Base-by-base conservation (phyloP, 2,113 vertebrate species). In the Phrynocephalus versicolor region DNA sequence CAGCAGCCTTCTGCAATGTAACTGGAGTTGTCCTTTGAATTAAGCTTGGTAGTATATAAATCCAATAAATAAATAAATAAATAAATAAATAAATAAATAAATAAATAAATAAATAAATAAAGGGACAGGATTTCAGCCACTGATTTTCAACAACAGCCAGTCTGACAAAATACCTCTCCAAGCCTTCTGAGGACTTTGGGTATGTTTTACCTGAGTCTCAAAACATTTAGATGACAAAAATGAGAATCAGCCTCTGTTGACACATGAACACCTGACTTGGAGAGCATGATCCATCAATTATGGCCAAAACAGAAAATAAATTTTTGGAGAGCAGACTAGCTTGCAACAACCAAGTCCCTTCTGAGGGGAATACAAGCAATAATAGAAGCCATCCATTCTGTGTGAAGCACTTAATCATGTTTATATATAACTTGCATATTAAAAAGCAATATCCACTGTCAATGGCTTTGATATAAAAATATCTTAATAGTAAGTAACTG, bases 401-500 rank as follows among this genome's bases (percentile, higher is more conserved):
- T 75, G 80, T 9, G 67, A 94, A 85, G 85, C 89, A 89, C 89
- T 95, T 95, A 94, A 94, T 95, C 91, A 93, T 92, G 89, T 96
- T 94, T 96, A 95, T 94, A 93, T 94, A 90, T 93, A 96, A 94
- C 89, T 91, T 93, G 89, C 92, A 92, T 96, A 95, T 95, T 96
- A 96, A 96, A 96, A 96, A 95, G 90, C 92, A 96, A 94, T 94
- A 94, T 92, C 93, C 90, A 93, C 83, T 93, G 94, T 94, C 92
- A 96, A 92, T 95, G 92, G 85, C 92, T 94, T 93, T 55, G 83
- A 95, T 96, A 95, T 95, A 96, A 96, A 96, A 97, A 95, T 96
- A 96, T 96, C 95, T 95, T 95, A 96, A 95, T 96, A 96, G 94
- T 94, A 91, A 95, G 96, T 96, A 97, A 96, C 94, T 95, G 94